Percentiles rank a stretch among this genome's conserved stretches.
phyloP scores from a whole-genome alignment of 2,888 invertebrate genomes.

The Scaptomyza tumidula region DNA sequence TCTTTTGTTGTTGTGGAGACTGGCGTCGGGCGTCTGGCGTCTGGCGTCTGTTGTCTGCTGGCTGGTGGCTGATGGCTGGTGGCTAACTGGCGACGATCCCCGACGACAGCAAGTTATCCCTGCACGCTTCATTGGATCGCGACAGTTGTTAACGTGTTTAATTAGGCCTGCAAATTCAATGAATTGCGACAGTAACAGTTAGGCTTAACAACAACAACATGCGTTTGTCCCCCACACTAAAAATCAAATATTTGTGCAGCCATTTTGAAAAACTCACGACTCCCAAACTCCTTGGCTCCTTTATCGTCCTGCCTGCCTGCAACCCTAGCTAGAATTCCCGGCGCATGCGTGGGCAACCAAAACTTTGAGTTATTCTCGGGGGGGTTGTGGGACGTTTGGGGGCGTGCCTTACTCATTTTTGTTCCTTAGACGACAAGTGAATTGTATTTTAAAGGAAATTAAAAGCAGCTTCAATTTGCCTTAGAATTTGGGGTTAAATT shows the following conservation, averaged over 20 bases:
- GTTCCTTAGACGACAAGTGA: constrained; percentile 23
- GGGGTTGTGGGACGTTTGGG: neutral
- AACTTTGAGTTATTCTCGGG: constrained; percentile 40
- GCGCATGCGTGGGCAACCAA: constrained; percentile 68
- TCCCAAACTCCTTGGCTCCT: constrained; percentile 35
- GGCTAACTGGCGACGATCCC: constrained; percentile 62
- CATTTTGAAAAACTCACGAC: constrained; percentile 79
- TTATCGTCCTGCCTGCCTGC: constrained; percentile 23
- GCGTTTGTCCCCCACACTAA: constrained; percentile 50
- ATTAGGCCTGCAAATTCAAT: constrained; percentile 81
- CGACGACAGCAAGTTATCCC: constrained; percentile 68
- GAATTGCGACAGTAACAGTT: constrained; percentile 80
- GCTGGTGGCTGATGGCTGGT: constrained; percentile 11
- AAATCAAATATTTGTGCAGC: constrained; percentile 83
- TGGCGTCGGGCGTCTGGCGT: constrained; percentile 63
- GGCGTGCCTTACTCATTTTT: constrained; percentile 41
- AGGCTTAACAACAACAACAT: constrained; percentile 60
- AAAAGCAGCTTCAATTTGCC: constrained; percentile 27
- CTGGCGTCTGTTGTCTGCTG: too few species aligned
- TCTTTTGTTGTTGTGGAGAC: constrained; percentile 18
- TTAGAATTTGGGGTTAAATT: neutral
- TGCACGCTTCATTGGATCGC: constrained; percentile 74
- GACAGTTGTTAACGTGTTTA: constrained; percentile 80
- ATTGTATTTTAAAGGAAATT: constrained; percentile 24
- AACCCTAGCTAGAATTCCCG: constrained; percentile 25